Evolutionary conservation across 2,797 vertebrate species (phyloP).

Genomic region (Sylvia borin): DNA sequence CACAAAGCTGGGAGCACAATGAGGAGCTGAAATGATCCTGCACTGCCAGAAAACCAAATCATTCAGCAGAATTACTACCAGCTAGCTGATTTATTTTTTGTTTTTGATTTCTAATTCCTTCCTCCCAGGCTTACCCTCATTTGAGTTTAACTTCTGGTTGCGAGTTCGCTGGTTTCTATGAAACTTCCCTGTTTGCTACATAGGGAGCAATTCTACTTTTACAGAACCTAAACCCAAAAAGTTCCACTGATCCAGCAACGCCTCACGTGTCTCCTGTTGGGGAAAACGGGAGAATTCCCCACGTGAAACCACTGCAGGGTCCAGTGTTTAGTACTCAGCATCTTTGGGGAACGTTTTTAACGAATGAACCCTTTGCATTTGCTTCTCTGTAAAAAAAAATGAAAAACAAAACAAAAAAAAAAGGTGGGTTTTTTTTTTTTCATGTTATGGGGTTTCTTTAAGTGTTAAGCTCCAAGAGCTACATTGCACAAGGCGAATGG

Average conservation of each 20-base stretch:
- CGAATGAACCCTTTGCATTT: not conserved
- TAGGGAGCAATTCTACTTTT: constrained; percentile 51
- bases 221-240: not conserved
- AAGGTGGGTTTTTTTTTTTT: not conserved
- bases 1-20: not conserved
- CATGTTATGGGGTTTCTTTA: not conserved
- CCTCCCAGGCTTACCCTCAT: not conserved
- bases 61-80: not conserved
- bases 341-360: not conserved
- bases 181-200: constrained; percentile 90
- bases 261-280: not conserved
- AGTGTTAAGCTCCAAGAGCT: constrained; percentile 64
- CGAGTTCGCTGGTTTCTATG: constrained; percentile 85
- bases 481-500: not conserved
- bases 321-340: constrained; percentile 4
- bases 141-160: constrained; percentile 59
- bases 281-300: not conserved
- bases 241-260: not conserved
- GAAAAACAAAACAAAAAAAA: not conserved
- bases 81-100: rapidly evolving
- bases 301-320: not conserved
- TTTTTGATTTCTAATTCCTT: not conserved
- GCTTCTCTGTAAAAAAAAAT: not conserved
- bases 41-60: not conserved
- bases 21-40: not conserved